A percentile compares a stretch with the other conserved stretches of the same genome.
Evolutionary conservation across 2,113 vertebrate species (phyloP).

Genomic region (Emydocephalus ijimae): DNA sequence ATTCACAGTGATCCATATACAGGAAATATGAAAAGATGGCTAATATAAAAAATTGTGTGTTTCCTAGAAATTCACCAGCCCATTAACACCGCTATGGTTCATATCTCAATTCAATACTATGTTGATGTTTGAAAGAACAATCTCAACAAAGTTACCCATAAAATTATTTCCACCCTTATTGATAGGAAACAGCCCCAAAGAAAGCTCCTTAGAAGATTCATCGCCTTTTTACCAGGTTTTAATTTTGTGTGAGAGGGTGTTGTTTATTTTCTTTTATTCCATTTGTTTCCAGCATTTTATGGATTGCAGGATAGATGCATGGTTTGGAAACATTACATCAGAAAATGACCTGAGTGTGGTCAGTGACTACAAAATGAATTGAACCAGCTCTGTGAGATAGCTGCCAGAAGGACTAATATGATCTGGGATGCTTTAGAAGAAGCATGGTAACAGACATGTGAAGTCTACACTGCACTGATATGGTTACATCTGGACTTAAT

Average conservation of each 20-base stretch:
- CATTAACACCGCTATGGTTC: constrained; percentile 39
- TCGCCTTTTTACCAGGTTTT: not conserved
- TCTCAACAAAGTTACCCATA: constrained; percentile 32
- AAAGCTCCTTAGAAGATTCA: not conserved
- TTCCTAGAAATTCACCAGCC: constrained; percentile 66
- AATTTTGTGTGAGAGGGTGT: not conserved
- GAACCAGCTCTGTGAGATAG: not conserved
- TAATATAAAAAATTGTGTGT: constrained; percentile 67
- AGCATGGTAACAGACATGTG: not conserved
- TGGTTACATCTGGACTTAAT: not conserved
- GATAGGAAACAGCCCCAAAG: not conserved
- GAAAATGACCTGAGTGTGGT: not conserved
- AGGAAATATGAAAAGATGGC: constrained; percentile 53
- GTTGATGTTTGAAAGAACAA: not conserved
- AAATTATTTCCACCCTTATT: constrained; percentile 26
- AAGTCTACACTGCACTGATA: not conserved
- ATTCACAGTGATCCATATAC: constrained; percentile 50
- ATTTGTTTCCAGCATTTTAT: not conserved
- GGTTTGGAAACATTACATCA: not conserved
- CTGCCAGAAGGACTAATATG: not conserved
- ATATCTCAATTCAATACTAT: constrained; percentile 50
- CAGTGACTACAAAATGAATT: not conserved
- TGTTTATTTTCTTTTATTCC: not conserved
- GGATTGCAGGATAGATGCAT: not conserved
- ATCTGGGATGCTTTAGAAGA: not conserved